phyloP scores from a whole-genome alignment of 2,888 invertebrate genomes.

The Trimorus sp. region DNA sequence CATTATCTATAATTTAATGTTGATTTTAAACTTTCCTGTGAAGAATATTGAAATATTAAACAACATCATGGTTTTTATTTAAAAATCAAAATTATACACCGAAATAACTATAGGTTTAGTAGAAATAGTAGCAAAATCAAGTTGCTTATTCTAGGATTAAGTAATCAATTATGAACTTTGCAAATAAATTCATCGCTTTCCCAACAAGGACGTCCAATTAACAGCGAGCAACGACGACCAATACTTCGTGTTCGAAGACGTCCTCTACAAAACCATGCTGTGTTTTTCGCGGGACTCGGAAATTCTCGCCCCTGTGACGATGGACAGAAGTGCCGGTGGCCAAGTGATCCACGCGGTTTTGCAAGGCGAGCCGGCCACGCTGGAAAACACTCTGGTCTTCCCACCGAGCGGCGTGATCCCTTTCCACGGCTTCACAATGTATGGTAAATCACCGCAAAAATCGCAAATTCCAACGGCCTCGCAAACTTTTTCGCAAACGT shows the following conservation, averaged over 20 bases:
- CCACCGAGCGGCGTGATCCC: constrained; percentile 98
- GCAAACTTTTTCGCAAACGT: too few relatives aligned
- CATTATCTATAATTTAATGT: too few relatives aligned
- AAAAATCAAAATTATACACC: too few relatives aligned
- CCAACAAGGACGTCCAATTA: constrained; percentile 90
- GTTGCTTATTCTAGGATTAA: too few relatives aligned
- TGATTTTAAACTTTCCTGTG: too few relatives aligned
- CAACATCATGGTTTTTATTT: too few relatives aligned
- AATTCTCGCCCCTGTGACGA: constrained; percentile 88
- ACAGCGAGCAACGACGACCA: constrained; percentile 99
- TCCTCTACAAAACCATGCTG: constrained; percentile 94
- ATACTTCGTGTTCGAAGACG: constrained; percentile 98
- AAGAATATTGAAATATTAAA: too few relatives aligned
- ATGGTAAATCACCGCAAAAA: constrained; percentile 85
- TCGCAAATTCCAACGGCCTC: too few relatives aligned
- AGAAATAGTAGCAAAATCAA: too few relatives aligned
- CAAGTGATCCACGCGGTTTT: constrained; percentile 89
- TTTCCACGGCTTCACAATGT: constrained; percentile 99
- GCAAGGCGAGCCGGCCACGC: constrained; percentile 86
- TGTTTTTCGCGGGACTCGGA: constrained; percentile 95
- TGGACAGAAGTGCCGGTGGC: constrained; percentile 81
- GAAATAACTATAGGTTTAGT: too few relatives aligned
- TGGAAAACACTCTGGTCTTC: constrained; percentile 89
- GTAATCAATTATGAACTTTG: too few relatives aligned
- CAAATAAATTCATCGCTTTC: too few relatives aligned